These are phyloP conservation scores for Micrastur ruficollis DNA, from an alignment of 2,797 vertebrate species.

Conservation along the genomic window DNA sequence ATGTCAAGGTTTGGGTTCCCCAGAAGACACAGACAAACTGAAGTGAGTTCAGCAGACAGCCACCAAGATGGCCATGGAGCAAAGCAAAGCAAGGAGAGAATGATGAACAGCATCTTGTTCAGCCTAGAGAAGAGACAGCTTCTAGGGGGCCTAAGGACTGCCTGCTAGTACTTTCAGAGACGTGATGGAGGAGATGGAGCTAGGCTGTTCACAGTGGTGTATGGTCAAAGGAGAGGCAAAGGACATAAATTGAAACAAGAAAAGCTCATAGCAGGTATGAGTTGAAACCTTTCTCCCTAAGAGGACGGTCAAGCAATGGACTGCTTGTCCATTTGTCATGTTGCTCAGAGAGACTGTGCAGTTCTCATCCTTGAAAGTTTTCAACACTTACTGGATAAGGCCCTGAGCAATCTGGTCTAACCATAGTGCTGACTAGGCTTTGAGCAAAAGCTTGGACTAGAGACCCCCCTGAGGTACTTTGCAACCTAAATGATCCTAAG, in stretches of 20 bases:
- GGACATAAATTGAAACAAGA: neutral
- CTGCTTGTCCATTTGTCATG: neutral
- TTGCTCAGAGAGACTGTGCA: neutral
- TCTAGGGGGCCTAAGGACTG: neutral
- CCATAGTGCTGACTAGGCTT: neutral
- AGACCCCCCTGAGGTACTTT: neutral
- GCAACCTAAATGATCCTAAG: neutral
- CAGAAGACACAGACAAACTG: neutral
- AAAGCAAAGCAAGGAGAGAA: neutral
- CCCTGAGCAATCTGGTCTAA: neutral
- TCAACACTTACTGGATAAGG: neutral
- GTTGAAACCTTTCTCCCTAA: neutral
- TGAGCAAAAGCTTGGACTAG: neutral
- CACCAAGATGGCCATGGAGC: neutral
- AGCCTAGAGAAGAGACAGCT: neutral
- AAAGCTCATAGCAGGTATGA: neutral
- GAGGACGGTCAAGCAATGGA: neutral
- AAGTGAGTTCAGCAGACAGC: neutral
- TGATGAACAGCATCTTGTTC: neutral
- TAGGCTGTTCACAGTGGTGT: neutral
- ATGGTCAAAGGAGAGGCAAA: neutral
- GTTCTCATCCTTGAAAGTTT: neutral
- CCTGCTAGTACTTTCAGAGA: neutral
- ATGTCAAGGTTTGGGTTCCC: neutral
- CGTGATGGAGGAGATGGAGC: neutral